phyloP scores from a whole-genome alignment of 2,888 invertebrate species.

The Pachycephus smyrnensis region DNA sequence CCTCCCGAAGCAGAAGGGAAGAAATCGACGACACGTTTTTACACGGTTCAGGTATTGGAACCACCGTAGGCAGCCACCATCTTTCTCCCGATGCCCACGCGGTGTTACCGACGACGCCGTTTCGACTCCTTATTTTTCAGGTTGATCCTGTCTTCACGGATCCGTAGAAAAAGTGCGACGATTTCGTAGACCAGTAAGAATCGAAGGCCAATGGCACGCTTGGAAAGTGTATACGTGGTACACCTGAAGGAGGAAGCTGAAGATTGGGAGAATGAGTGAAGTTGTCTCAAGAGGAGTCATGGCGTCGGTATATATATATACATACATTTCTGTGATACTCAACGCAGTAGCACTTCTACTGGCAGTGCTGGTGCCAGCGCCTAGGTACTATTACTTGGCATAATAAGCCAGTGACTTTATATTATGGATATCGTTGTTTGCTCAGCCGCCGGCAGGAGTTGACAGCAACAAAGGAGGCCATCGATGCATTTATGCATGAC shows the following conservation, averaged over 20 bases:
- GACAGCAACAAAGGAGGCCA: constrained; percentile 42
- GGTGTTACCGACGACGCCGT: not conserved
- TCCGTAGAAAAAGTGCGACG: not conserved
- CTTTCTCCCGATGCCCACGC: not conserved
- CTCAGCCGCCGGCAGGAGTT: constrained; percentile 52
- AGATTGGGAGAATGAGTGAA: not conserved
- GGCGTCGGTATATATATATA: not conserved
- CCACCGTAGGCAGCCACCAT: not conserved
- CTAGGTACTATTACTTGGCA: constrained; percentile 12
- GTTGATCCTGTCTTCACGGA: not conserved
- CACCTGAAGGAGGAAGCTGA: not conserved
- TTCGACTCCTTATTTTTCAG: not conserved
- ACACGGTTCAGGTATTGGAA: not conserved
- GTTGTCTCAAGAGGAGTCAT: not conserved
- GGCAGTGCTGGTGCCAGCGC: not conserved
- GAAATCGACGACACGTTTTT: constrained; percentile 6
- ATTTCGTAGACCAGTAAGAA: not conserved
- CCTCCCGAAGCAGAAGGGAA: not conserved
- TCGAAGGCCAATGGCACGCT: not conserved
- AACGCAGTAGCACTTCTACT: not conserved
- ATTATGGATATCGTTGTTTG: constrained; percentile 63
- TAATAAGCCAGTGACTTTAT: constrained; percentile 53
- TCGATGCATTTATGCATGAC: constrained; percentile 53
- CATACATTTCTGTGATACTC: not conserved
- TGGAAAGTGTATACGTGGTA: not conserved